These are phyloP conservation scores for Ammospiza caudacuta DNA, from an alignment of 2,113 vertebrate species.

Conservation along the genomic window DNA sequence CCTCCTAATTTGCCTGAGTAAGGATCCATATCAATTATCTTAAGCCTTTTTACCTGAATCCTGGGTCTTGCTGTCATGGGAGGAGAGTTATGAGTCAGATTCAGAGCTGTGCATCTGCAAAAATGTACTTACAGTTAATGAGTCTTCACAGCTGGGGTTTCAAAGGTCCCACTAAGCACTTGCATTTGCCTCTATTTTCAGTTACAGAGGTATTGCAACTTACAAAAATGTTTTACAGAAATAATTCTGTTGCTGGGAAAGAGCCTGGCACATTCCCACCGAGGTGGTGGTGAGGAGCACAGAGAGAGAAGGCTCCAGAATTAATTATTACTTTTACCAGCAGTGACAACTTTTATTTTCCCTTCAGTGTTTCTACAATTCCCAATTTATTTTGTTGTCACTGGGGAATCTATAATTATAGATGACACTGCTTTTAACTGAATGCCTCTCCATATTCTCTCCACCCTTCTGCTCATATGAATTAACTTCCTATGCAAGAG, in stretches of 20 bases:
- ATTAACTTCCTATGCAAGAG: not conserved
- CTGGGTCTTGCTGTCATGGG: not conserved
- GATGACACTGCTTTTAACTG: not conserved
- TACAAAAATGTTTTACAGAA: constrained; percentile 25
- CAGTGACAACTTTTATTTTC: constrained; percentile 11
- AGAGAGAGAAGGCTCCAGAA: not conserved
- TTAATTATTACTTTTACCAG: constrained; percentile 17
- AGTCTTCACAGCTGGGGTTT: constrained; percentile 55
- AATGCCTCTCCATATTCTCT: not conserved
- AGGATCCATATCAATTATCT: constrained; percentile 25
- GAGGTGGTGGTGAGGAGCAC: not conserved
- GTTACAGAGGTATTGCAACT: constrained; percentile 32
- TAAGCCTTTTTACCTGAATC: constrained; percentile 45
- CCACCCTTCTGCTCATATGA: not conserved
- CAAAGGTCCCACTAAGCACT: constrained; percentile 29
- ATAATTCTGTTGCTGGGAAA: constrained; percentile 49
- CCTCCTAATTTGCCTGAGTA: not conserved
- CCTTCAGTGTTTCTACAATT: not conserved
- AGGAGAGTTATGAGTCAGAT: constrained; percentile 42
- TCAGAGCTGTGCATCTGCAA: constrained; percentile 33
- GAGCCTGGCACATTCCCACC: not conserved
- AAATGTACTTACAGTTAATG: constrained; percentile 56
- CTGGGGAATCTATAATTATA: not conserved
- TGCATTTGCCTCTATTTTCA: constrained; percentile 20
- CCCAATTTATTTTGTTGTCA: not conserved